Percentiles rank a stretch among this genome's conserved stretches.
phyloP scores from a whole-genome alignment of 2,113 vertebrate genomes.

The Ceratotherium simum region DNA sequence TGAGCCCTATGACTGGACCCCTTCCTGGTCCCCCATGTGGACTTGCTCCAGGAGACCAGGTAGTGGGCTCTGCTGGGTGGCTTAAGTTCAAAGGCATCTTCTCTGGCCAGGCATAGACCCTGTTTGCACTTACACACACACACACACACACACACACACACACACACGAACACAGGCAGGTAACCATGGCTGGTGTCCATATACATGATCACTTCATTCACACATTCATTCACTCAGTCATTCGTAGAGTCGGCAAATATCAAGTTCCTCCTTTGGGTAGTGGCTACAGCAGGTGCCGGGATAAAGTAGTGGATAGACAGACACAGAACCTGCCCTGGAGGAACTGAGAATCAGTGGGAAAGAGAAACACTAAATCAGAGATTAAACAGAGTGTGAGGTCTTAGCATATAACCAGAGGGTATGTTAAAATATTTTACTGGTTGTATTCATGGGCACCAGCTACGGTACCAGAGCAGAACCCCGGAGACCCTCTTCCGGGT shows the following conservation, averaged over 20 bases:
- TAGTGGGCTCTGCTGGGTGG: background rate
- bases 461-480: rapidly evolving
- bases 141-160: background rate
- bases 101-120: background rate
- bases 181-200: background rate
- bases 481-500: background rate
- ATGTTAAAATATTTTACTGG: background rate
- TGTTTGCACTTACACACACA: background rate
- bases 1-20: background rate
- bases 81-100: background rate
- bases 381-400: background rate
- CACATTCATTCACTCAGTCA: background rate
- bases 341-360: background rate
- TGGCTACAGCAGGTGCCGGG: rapidly evolving
- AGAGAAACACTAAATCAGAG: background rate
- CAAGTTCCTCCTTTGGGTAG: background rate
- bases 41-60: background rate
- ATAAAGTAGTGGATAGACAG: background rate
- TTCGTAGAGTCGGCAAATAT: background rate
- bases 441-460: background rate
- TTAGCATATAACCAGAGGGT: background rate
- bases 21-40: no score
- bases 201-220: background rate
- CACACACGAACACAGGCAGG: background rate
- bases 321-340: background rate